A percentile compares a stretch with the other conserved stretches of the same genome.
These are phyloP conservation scores for Hypomecis atomaria DNA, from an alignment of 2,888 invertebrate genomes.

Conservation along the genomic window DNA sequence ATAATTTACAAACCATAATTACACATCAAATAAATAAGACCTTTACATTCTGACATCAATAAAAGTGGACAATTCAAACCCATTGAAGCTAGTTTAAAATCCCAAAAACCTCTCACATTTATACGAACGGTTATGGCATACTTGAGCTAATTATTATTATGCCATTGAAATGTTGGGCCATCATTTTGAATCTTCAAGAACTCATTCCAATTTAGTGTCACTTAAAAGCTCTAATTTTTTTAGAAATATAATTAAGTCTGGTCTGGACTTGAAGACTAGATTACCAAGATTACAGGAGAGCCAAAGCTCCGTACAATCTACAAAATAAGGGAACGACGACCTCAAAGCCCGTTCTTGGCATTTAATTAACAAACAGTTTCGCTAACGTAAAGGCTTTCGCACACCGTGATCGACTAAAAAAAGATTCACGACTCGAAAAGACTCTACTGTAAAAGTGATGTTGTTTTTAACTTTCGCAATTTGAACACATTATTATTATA, in stretches of 20 bases:
- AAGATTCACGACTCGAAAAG: too few relatives aligned
- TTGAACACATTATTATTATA: too few relatives aligned
- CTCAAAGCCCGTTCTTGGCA: conserved; percentile 21
- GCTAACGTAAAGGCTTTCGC: conserved; percentile 2
- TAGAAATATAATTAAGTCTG: conserved; percentile 14
- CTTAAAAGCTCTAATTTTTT: not conserved
- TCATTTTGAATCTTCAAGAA: not conserved
- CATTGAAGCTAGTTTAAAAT: not conserved
- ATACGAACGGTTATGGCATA: not conserved
- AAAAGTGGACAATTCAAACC: not conserved
- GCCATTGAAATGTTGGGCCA: not conserved
- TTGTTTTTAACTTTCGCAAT: too few relatives aligned
- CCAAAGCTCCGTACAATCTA: conserved; percentile 7
- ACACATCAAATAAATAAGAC: too few relatives aligned
- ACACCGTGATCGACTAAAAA: not conserved
- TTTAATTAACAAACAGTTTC: conserved; percentile 29
- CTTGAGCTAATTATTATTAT: not conserved
- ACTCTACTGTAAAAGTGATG: not conserved
- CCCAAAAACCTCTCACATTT: not conserved
- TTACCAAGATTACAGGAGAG: conserved; percentile 14
- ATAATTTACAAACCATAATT: too few relatives aligned
- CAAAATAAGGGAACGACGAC: conserved; percentile 18
- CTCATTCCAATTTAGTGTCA: not conserved
- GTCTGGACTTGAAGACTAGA: conserved; percentile 10
- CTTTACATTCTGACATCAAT: not conserved